Evolutionary conservation across 1,140 invertebrate genomes (phyloP).

Genomic region (Himalopsyche phryganea): DNA sequence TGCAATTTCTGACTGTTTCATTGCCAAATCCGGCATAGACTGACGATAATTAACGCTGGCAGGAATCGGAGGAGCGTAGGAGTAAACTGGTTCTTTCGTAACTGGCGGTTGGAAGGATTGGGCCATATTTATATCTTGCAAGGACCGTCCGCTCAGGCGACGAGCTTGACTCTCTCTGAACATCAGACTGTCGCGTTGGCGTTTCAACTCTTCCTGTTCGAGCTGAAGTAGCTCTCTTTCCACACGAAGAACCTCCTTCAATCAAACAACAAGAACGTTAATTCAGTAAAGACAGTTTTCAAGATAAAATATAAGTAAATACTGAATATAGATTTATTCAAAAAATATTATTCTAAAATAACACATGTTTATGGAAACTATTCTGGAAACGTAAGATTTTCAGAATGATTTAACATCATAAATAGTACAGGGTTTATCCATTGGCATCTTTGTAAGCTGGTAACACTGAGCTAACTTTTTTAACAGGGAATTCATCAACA

Average conservation of each 20-base stretch:
- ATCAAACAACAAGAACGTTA: conserved; percentile 5
- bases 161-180: conserved; percentile 59
- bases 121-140: conserved; percentile 56
- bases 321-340: too few relatives aligned
- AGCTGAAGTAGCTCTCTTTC: conserved; percentile 71
- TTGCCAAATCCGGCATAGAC: conserved; percentile 64
- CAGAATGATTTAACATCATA: too few relatives aligned
- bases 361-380: too few relatives aligned
- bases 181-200: conserved; percentile 66
- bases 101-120: conserved; percentile 38
- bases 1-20: conserved; percentile 48
- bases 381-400: too few relatives aligned
- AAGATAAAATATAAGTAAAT: too few relatives aligned
- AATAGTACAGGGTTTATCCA: too few relatives aligned
- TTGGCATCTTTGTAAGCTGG: too few relatives aligned
- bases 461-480: too few relatives aligned
- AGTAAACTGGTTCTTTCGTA: conserved; percentile 38
- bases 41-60: conserved; percentile 56
- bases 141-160: conserved; percentile 57
- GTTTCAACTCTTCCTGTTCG: conserved; percentile 72
- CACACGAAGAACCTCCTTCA: conserved; percentile 68
- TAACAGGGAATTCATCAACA: too few relatives aligned
- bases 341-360: too few relatives aligned
- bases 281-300: neutral
- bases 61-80: conserved; percentile 32